Percentiles rank a stretch among this genome's conserved stretches.
These are phyloP conservation scores for Arctocebus calabarensis DNA, from an alignment of 2,797 vertebrate genomes.

Conservation along the genomic window DNA sequence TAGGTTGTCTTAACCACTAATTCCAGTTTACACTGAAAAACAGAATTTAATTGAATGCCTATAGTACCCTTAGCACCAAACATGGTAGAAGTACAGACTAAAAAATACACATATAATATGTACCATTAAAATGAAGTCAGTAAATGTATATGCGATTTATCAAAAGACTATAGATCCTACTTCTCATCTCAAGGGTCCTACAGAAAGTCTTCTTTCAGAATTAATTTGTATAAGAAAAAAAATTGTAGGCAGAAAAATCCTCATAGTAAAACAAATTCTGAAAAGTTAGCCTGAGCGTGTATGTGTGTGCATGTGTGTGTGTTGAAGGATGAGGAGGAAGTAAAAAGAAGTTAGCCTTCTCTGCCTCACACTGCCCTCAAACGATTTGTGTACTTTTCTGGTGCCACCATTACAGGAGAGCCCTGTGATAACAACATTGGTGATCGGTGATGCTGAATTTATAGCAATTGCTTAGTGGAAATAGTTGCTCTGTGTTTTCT, in stretches of 20 bases:
- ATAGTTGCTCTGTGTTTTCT: conserved; percentile 28
- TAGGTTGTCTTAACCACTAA: background rate
- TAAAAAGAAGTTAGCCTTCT: background rate
- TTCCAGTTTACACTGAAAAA: background rate
- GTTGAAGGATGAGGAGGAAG: background rate
- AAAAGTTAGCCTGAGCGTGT: background rate
- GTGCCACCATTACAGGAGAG: background rate
- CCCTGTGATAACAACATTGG: background rate
- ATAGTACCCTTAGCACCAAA: background rate
- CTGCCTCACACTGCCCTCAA: background rate
- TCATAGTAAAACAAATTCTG: background rate
- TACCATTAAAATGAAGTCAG: background rate
- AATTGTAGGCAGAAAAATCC: background rate
- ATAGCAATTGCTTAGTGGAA: conserved; percentile 11
- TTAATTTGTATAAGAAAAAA: background rate
- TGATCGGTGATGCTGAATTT: background rate
- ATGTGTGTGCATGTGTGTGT: background rate
- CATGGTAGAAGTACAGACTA: background rate
- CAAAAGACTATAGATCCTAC: background rate
- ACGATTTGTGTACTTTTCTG: background rate
- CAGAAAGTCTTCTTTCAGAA: background rate
- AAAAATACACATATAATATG: background rate
- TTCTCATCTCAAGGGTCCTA: background rate
- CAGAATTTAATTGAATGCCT: background rate
- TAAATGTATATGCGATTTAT: background rate